Evolutionary conservation across 2,797 vertebrate species (phyloP), one percentile per base, ranked within the genome.

Genomic region (Hoplostethus atlanticus): DNA sequence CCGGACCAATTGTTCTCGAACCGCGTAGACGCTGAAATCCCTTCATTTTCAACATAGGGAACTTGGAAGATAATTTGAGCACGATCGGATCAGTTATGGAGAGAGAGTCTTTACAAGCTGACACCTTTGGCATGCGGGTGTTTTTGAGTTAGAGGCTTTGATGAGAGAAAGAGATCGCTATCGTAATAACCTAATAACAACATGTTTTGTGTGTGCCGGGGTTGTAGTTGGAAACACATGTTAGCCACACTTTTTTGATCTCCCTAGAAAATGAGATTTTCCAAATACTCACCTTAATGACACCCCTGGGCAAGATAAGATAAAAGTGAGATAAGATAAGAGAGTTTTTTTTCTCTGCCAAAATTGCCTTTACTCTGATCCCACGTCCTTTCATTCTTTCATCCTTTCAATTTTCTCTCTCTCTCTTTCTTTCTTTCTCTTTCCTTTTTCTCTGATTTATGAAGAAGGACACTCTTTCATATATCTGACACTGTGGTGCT

Each of bases 1-100:
- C 77, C 71, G 52, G 81, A 93, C 87, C 90, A 85, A 90, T 91
- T 91, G 87, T 89, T 88, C 91, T 80, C 72, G 21, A 80, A 85
- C 81, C 71, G 64, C 80, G 80, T 76, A 70, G 87, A 81, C 73
- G 64, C 52, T 64, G 76, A 80, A 85, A 85, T 78, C 75, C 64
- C 83, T 86, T 85, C 74, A 70, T 87, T 47, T 68, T 71, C 69
- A 71, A 71, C 68, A 68, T 50, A 68, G 46, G 52, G 42, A 73
- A 71, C 80, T 87, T 88, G 83, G 87, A 91, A 68, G 75, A 61
- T 64, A 73, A 86, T 82, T 81, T 60, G 67, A 80, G 85, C 56
- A 77, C 72, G 75, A 83, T 85, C 88, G 88, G 85, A 90, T 57
- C 71, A 88, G 81, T 74, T 65, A 47, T 72, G 79, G 84, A 87